Evolutionary conservation across 2,888 invertebrate genomes (phyloP).

Genomic region (Malachius bipustulatus): DNA sequence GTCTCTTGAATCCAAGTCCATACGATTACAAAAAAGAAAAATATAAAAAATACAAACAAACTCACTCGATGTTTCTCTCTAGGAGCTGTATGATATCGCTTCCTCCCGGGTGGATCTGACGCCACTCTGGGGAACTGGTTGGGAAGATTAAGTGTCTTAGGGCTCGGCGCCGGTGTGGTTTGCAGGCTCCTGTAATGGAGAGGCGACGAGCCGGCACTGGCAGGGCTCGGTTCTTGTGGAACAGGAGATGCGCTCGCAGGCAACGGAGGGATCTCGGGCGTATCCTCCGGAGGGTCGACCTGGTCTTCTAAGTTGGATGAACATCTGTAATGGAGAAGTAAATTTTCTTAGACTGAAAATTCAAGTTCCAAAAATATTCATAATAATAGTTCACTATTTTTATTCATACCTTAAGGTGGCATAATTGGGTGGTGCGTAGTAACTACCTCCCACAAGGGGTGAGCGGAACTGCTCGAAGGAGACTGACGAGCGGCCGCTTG

Average conservation of each 20-base stretch:
- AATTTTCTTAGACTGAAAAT: no score
- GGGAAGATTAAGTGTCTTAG: conserved; percentile 34
- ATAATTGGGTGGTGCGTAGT: conserved; percentile 40
- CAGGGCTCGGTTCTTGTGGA: conserved; percentile 29
- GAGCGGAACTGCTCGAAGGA: conserved; percentile 42
- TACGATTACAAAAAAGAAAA: not conserved
- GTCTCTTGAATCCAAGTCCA: no score
- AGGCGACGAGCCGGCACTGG: conserved; percentile 24
- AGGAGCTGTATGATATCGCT: conserved; percentile 47
- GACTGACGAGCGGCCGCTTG: conserved; percentile 32
- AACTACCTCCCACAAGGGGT: conserved; percentile 42
- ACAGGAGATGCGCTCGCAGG: conserved; percentile 29
- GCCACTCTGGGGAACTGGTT: conserved; percentile 35
- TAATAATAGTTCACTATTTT: no score
- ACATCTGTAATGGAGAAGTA: no score
- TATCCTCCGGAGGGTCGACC: conserved; percentile 26
- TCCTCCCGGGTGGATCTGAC: conserved; percentile 39
- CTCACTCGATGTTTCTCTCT: conserved; percentile 47
- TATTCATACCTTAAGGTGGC: conserved; percentile 37
- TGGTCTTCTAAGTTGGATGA: conserved; percentile 23
- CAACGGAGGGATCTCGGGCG: conserved; percentile 33
- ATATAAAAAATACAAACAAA: conserved; percentile 7
- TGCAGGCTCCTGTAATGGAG: conserved; percentile 35
- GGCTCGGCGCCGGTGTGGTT: conserved; percentile 32
- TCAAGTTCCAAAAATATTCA: no score